Conservation (phyloP, 2,113 vertebrate genomes). For the Psilopogon haemacephalus region DNA sequence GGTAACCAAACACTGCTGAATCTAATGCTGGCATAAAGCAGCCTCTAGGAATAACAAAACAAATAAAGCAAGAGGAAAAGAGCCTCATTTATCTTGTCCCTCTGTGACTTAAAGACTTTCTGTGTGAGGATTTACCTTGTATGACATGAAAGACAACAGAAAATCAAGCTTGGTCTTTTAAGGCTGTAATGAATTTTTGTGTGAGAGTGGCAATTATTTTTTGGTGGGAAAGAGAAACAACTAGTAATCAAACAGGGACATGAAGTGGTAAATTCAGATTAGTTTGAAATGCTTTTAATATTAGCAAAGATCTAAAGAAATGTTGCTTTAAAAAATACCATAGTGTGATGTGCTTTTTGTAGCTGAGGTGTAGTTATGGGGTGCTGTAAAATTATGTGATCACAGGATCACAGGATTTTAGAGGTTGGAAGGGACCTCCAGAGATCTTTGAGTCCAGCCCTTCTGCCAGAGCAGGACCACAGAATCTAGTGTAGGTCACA, state of each 20-base stretch:
- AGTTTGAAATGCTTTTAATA: background rate
- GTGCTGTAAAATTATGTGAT: background rate
- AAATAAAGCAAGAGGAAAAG: background rate
- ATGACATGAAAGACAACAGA: background rate
- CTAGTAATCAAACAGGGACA: background rate
- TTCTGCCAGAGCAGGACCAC: no score
- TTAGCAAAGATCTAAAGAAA: background rate
- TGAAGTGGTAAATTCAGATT: background rate
- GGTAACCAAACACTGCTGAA: slow-evolving; percentile 30
- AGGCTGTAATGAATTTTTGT: background rate
- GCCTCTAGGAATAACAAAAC: slow-evolving; percentile 14
- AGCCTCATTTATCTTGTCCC: background rate
- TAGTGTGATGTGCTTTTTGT: background rate
- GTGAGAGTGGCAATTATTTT: background rate
- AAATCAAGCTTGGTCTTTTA: background rate
- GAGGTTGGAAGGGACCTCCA: no score
- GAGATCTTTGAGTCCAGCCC: no score
- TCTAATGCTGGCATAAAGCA: slow-evolving; percentile 14
- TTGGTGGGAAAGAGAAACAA: background rate
- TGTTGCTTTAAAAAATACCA: background rate
- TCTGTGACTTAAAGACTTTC: background rate
- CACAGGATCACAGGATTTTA: no score
- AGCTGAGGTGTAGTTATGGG: background rate
- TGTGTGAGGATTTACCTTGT: background rate
- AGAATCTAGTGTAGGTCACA: no score